Percentiles rank a stretch among this genome's conserved stretches.
Evolutionary conservation across 1,140 invertebrate species (phyloP).

Genomic region (Temnothorax longispinosus): DNA sequence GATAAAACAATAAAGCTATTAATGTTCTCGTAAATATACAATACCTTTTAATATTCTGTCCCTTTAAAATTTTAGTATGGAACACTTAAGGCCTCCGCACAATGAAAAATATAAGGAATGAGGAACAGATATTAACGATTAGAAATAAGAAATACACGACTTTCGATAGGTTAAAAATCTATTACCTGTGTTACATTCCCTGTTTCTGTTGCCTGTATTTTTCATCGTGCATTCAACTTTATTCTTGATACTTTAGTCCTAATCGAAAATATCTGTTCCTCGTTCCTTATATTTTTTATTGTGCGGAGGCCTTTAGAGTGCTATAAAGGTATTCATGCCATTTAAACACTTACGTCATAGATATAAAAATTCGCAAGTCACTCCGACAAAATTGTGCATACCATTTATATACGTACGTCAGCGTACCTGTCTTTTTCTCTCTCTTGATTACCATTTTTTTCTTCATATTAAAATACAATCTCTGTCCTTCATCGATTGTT

Average conservation of each 20-base stretch:
- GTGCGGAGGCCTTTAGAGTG: too few relatives aligned
- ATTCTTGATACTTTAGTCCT: too few relatives aligned
- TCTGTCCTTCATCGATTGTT: slow-evolving; percentile 47
- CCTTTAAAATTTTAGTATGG: slow-evolving; percentile 18
- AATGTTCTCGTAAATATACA: not conserved
- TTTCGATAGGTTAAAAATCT: too few relatives aligned
- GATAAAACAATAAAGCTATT: slow-evolving; percentile 1
- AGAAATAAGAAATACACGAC: too few relatives aligned
- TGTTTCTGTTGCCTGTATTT: too few relatives aligned
- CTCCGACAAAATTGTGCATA: slow-evolving; percentile 3
- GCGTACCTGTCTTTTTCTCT: not conserved
- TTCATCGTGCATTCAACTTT: too few relatives aligned
- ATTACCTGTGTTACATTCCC: too few relatives aligned
- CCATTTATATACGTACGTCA: not conserved
- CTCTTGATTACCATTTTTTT: slow-evolving; percentile 24
- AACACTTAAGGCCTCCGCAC: not conserved
- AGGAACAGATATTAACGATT: too few relatives aligned
- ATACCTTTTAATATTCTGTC: slow-evolving; percentile 1
- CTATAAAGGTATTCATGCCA: not conserved
- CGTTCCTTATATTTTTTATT: too few relatives aligned
- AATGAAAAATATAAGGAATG: too few relatives aligned
- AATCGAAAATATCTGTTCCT: too few relatives aligned
- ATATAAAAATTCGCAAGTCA: slow-evolving; percentile 39
- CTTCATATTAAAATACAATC: slow-evolving; percentile 21
- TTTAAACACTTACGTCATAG: slow-evolving; percentile 11